Conservation (phyloP, 1,140 invertebrate species). For the Apis florea region DNA sequence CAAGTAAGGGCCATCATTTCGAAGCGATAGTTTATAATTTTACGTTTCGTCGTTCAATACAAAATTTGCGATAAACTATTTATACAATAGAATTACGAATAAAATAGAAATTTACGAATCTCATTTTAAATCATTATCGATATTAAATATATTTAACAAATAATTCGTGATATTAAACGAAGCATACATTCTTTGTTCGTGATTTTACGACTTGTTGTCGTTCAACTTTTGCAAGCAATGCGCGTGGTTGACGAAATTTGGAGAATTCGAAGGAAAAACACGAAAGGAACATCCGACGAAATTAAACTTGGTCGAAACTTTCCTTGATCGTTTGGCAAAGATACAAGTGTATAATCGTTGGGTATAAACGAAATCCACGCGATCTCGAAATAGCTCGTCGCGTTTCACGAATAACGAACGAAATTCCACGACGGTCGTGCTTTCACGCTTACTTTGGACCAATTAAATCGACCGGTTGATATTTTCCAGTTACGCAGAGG, state of each 20-base stretch:
- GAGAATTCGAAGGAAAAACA: background rate
- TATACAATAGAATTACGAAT: background rate
- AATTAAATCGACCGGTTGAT: background rate
- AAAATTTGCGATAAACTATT: background rate
- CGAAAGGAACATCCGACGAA: background rate
- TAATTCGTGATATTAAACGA: background rate
- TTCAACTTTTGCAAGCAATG: background rate
- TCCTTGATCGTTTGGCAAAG: constrained; percentile 12
- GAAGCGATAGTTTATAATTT: background rate
- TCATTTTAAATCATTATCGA: background rate
- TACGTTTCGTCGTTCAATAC: background rate
- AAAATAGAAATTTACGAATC: background rate
- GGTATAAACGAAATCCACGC: background rate
- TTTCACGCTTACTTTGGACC: background rate
- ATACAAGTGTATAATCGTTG: background rate
- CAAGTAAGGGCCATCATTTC: background rate
- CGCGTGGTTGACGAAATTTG: background rate
- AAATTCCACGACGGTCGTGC: background rate
- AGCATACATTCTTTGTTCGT: background rate
- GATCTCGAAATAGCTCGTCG: constrained; percentile 24
- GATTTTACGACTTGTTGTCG: background rate
- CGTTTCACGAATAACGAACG: constrained; percentile 13
- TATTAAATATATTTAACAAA: background rate
- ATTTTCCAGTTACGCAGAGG: background rate
- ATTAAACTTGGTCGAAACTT: constrained; percentile 20